Percentiles rank a stretch among this genome's conserved stretches.
Conservation (phyloP, 2,888 invertebrate genomes). For the Torymus auratus region DNA sequence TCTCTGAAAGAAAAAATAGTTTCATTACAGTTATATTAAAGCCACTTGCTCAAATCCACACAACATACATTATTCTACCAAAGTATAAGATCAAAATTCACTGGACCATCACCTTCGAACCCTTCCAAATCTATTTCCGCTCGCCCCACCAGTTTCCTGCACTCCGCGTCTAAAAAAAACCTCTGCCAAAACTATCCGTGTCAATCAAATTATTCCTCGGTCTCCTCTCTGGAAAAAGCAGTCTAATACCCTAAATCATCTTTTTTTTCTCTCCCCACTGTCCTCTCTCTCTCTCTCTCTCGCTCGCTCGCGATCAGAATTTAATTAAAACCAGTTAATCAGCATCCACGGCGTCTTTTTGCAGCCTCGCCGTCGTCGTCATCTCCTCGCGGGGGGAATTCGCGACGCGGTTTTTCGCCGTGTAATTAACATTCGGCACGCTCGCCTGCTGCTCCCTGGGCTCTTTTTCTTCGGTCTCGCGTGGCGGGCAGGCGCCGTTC, state of each 20-base stretch:
- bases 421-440: conserved; percentile 75
- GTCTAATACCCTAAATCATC: conserved; percentile 47
- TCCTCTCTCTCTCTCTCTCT: not conserved
- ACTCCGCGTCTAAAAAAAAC: not conserved
- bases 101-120: too few species aligned
- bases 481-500: conserved; percentile 23
- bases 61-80: too few species aligned
- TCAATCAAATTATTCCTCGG: conserved; percentile 56
- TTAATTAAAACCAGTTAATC: conserved; percentile 60
- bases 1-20: too few species aligned
- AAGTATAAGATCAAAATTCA: too few species aligned
- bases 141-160: not conserved
- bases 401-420: conserved; percentile 67
- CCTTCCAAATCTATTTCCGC: not conserved
- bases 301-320: conserved; percentile 28
- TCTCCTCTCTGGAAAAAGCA: not conserved
- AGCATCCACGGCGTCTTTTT: conserved; percentile 44
- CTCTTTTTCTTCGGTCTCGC: not conserved
- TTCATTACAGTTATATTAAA: too few species aligned
- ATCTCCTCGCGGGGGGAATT: conserved; percentile 1
- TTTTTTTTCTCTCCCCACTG: conserved; percentile 10
- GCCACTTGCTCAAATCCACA: too few species aligned
- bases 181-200: conserved; percentile 29
- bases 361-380: not conserved
- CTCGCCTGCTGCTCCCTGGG: conserved; percentile 58